These are phyloP conservation scores for Acholoe squamosa DNA, from an alignment of 2,888 invertebrate species.

Conservation along the genomic window DNA sequence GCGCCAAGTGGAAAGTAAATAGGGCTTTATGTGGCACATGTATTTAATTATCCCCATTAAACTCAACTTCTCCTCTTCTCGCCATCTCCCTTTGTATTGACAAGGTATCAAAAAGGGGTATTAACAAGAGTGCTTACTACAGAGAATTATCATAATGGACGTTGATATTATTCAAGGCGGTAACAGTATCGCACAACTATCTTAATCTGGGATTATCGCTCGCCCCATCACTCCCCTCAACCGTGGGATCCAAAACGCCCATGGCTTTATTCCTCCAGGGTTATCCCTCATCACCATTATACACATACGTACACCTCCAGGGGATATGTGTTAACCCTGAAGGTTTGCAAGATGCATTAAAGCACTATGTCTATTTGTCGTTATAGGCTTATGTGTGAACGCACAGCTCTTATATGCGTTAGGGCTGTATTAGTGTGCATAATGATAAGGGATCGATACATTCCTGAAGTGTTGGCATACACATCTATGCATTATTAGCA, in stretches of 20 bases:
- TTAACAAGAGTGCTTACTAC: background rate
- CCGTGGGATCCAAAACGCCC: background rate
- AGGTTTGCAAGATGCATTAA: too few relatives aligned
- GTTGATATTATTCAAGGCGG: background rate
- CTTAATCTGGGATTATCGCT: background rate
- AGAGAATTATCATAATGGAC: background rate
- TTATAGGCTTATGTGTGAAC: too few relatives aligned
- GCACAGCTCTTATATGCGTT: too few relatives aligned
- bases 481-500: too few relatives aligned
- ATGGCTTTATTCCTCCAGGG: background rate
- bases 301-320: too few relatives aligned
- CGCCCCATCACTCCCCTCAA: background rate
- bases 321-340: too few relatives aligned
- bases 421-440: too few relatives aligned
- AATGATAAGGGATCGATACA: too few relatives aligned
- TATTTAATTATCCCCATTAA: background rate
- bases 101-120: background rate
- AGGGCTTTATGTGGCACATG: background rate
- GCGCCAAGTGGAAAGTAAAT: too few relatives aligned
- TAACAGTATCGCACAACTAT: background rate
- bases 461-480: too few relatives aligned
- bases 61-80: background rate
- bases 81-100: background rate
- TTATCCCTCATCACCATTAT: too few relatives aligned
- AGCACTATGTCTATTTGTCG: too few relatives aligned